Percentiles rank a stretch among this genome's conserved stretches.
These are phyloP conservation scores for Xylota sylvarum DNA, from an alignment of 2,888 invertebrate genomes.

Conservation along the genomic window DNA sequence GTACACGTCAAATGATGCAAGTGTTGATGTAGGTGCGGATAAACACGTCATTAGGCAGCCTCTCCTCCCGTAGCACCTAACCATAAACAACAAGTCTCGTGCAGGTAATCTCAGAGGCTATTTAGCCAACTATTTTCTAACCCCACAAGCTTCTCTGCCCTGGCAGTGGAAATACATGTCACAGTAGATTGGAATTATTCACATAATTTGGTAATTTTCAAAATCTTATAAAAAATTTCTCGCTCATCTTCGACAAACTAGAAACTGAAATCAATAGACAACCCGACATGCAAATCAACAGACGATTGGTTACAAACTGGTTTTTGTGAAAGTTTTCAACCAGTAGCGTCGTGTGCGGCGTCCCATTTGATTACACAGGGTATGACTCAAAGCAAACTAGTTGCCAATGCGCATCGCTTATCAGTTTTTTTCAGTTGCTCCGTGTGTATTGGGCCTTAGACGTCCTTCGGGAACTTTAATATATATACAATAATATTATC, in stretches of 20 bases:
- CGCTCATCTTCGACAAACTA: not conserved
- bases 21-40: conserved; percentile 24
- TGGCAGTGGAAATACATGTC: conserved; percentile 6
- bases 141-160: conserved; percentile 6
- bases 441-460: conserved; percentile 5
- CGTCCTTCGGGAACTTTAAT: no score
- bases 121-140: conserved; percentile 6
- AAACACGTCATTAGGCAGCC: conserved; percentile 18
- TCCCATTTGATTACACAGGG: no score
- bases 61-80: conserved; percentile 23
- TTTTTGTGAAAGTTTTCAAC: no score
- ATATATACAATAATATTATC: no score
- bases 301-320: no score
- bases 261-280: conserved; percentile 4
- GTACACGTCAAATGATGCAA: conserved; percentile 31
- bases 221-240: conserved; percentile 1
- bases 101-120: no score
- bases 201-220: conserved; percentile 6
- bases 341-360: no score
- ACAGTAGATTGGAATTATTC: conserved; percentile 10
- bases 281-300: no score
- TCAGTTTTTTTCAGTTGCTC: conserved; percentile 20
- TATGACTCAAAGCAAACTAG: not conserved
- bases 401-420: not conserved
- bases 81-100: conserved; percentile 17